Evolutionary conservation across 2,888 invertebrate genomes (phyloP), one percentile per base, ranked within the genome.

Genomic region (Drosophila algonquin): DNA sequence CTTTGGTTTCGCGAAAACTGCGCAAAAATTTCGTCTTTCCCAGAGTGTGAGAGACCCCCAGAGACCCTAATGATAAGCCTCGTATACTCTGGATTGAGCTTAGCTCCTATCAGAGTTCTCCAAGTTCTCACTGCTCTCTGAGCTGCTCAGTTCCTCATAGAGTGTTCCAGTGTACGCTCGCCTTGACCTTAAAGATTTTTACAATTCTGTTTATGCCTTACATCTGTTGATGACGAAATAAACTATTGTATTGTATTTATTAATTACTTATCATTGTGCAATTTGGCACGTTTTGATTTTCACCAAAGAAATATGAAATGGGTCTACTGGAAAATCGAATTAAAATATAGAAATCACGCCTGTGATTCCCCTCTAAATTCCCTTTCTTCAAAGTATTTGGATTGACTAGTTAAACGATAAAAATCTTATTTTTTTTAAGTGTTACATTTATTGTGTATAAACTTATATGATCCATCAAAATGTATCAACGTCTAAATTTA

Each of bases 181-280:
- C 71, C 81, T 84, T 87, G 87, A 81, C 81, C 87, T 87, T 81
- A 81, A 67, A 79, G 54, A 58, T 54, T 51, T 62, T 53, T 53
- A 24, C 46, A 47, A 52, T 40, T 58, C 35, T 12, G 47, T n/a
- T 71, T 53, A 21, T 69, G 62, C 51, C 32, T 47, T 63, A 54
- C 50, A 53, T 45, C 55, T 46, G n/a, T 24, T 21, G 44, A 32
- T 24, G 44, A 27, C 44, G 56, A 48, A 44, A 18, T 21, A n/a
- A 44, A 50, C 18, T 50, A 10, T 5, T 24, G 21, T 48, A 21
- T 24, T 24, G 24, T 24, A 24, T 24, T 24, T 24, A 5, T 24
- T 24, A 5, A 24, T 24, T 24, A 18, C 18, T 18, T 18, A 24
- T 53, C 30, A 30, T 8, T 8, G 8, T 30, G 2, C 7, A 2